Evolutionary conservation across 2,888 invertebrate genomes (phyloP), one percentile per base, ranked within the genome.

Genomic region (Campopleginae sp.): DNA sequence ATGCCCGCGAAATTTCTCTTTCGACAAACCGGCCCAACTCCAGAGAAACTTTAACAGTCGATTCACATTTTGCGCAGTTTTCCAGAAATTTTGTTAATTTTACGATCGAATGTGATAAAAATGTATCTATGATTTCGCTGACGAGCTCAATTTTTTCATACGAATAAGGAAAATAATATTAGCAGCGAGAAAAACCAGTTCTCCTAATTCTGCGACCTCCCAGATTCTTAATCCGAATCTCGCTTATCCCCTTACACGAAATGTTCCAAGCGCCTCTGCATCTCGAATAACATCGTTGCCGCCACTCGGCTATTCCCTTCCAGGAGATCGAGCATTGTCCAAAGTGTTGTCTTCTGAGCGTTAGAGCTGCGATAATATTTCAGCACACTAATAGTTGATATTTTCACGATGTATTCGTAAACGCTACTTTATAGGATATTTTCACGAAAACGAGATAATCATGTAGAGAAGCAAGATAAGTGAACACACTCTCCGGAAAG

Each of bases 261-360:
- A 58, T 27, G 14, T 58, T 8, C 27, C 14, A 58, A 27, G 27
- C 12, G 12, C 14, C 27, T 14, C 12, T 27, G 27, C 58, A 58
- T 58, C 58, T 58, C 27, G 12, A 58, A 58, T 27, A 58, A 58
- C 14, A 58, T 27, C 27, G 58, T 58, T 58, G 27, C 58, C 27
- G 27, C 58, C 58, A 54, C 27, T 14, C 14, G 27, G 10, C 0
- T 23, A 2, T 4, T 54, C 12, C 4, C 23, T 27, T 54, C 54
- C 12, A 54, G 12, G 23, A 12, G 23, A 12, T 12, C 12, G 19
- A 54, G 23, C 23, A 27, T 54, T 27, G 12, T 54, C 27, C 27
- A 3, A 58, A 58, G 14, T 58, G 27, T 58, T 58, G 27, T 14
- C 27, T 19, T 6, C 58, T 23, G 4, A 27, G 27, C 58, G 58